Evolutionary conservation across 2,797 vertebrate species (phyloP), one percentile per base, ranked within the genome.

Genomic region (Pygocentrus nattereri): DNA sequence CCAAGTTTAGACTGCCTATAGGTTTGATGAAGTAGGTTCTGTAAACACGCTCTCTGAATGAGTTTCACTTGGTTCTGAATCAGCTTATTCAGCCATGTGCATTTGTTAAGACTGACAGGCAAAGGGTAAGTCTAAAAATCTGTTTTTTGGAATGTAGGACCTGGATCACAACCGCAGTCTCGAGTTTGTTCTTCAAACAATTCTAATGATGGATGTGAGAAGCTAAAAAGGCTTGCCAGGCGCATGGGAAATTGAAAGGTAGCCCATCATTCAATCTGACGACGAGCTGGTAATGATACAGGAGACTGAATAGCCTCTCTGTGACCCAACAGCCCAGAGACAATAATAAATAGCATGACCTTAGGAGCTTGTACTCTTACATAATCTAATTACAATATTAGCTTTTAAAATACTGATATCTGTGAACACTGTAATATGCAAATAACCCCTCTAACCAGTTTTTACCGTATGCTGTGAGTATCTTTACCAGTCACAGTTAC

Each of bases 21-120:
- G 59, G 18, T 61, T 54, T 72, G 50, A 84, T 71, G 79, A 84
- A 87, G 67, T 84, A 71, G 67, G 65, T 70, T 85, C 81, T 82
- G 4, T 76, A 86, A 88, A 80, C 74, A 34, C 7, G 18, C 44
- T 6, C 18, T 19, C 18, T n/a, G 3, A 54, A 38, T 4, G n/a
- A 31, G 16, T 34, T 31, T 19, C 70, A 54, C 50, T 21, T 21
- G 70, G 5, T 71, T 30, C 18, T 68, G 38, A 68, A 44, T 44
- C 41, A 23, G 41, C 38, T n/a, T 52, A 18, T 71, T 71, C 21
- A 18, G 41, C 7, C 1, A 41, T 1, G 10, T 50, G 11, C 16
- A 70, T 47, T 44, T 44, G 38, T 47, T n/a, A 49, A 49, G n/a
- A 15, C 41, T 16, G 19, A 70, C 18, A 10, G 47, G 68, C 44